Evolutionary conservation across 2,797 vertebrate genomes (phyloP), one percentile per base, ranked within the genome.

Genomic region (Acanthiza pusilla): DNA sequence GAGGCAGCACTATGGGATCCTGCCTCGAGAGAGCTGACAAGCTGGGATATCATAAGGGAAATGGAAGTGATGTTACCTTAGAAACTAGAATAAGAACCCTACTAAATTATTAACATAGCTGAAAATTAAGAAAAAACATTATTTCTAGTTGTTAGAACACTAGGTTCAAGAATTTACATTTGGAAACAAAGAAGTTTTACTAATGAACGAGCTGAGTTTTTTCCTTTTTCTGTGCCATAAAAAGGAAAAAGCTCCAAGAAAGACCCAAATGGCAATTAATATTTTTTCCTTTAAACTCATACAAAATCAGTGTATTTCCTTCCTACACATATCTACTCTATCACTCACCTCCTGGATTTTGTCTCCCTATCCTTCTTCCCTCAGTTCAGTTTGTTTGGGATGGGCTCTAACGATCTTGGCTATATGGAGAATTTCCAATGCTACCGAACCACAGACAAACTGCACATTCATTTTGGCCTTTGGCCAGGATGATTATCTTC

Each of bases 101-200:
- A 98, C 57, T 99, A 98, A 95, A 98, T 98, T 40, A 97, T 98
- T n/a, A 98, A 98, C 77, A 96, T 96, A 26, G 96, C 98, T 5
- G 98, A 99, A 95, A 99, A 98, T 94, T 98, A 98, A 78, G 98
- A 98, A 21, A 98, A 99, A 30, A 97, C 97, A 19, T 93, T 98
- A 61, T 97, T 99, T 89, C 97, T 98, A 84, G 97, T 98, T 50
- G 98, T 98, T 92, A 98, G 98, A 96, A 99, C 99, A 77, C 98
- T 98, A 97, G 98, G 98, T 93, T 94, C 98, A 96, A 98, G 98
- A 85, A 97, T 98, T 78, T 98, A 96, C 98, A 75, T 97, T 95
- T 93, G 7, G 98, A 99, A 91, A 98, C 98, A 12, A n/a, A n/a
- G 98, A 99, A 63, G 27, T 98, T 96, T 97, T 98, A 96, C 95